Evolutionary conservation across 1,140 invertebrate species (phyloP).

Genomic region (Chrysomallon squamiferum): DNA sequence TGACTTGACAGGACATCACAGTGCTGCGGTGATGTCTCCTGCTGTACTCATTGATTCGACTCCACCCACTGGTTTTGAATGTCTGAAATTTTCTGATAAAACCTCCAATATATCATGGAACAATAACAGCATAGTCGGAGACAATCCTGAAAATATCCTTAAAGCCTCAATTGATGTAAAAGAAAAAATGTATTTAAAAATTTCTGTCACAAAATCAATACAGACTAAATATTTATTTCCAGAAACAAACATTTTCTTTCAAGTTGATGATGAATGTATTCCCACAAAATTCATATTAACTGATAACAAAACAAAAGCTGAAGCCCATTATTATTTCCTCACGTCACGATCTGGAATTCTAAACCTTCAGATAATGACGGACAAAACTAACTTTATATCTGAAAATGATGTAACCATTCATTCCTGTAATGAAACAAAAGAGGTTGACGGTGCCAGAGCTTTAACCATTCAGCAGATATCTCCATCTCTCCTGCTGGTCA

Average conservation of each 20-base stretch:
- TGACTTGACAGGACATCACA: slow-evolving; percentile 26
- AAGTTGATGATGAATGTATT: background rate
- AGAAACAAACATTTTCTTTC: no score
- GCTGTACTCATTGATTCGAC: slow-evolving; percentile 24
- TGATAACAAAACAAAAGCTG: background rate
- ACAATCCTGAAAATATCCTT: background rate
- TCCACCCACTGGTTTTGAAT: slow-evolving; percentile 15
- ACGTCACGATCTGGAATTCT: background rate
- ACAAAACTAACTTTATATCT: background rate
- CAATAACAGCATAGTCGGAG: background rate
- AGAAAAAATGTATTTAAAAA: background rate
- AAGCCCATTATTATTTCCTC: background rate
- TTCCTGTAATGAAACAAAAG: background rate
- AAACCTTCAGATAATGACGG: background rate
- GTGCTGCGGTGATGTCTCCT: slow-evolving; percentile 10
- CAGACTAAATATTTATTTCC: no score
- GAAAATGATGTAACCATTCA: background rate
- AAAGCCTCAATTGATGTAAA: background rate
- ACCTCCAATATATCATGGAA: background rate
- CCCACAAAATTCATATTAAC: background rate
- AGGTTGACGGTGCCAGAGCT: background rate
- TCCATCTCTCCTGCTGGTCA: slow-evolving; percentile 12
- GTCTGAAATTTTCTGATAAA: background rate
- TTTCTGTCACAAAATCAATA: no score
- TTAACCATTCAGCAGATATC: slow-evolving; percentile 17